Base-by-base conservation (phyloP, 2,888 invertebrate species). In the Meliscaeva auricollis region DNA sequence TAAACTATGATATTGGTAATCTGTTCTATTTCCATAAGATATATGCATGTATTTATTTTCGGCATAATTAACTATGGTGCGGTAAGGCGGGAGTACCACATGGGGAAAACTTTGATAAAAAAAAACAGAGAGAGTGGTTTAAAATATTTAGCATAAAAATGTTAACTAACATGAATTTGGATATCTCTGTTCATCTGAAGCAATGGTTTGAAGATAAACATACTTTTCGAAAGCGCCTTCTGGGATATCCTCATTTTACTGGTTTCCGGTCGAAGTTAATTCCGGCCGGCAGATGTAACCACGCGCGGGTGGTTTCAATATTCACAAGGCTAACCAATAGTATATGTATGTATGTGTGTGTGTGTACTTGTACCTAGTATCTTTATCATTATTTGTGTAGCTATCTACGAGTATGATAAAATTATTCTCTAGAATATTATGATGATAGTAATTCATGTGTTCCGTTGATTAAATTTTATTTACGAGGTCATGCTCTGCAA, bases 401-500 rank as follows among this genome's bases (percentile, higher is more conserved):
- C 22, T 62, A 30, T 41, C 32, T 52, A n/a, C n/a, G n/a, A n/a
- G n/a, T n/a, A 26, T 56, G 70, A 54, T 50, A 62, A 72, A 73
- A 58, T 56, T 41, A 15, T 17, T 64, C 13, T 32, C 30, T 41
- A 35, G 44, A 76, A 81, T 66, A 30, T 60, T 41, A 60, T 20
- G 64, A 60, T 20, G 64, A 64, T 75, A 60, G 54, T 22, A 32
- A 56, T 48, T 70, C 50, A 70, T 82, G 66, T 70, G 35, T 66
- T 56, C 38, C 44, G 82, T 72, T 82, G 77, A 82, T 82, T 82
- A 77, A 82, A 77, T 82, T 82, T 82, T 77, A 66, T 82, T 76
- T 77, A 77, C 52, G 82, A 69, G 62, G 62, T 44, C 62, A 62
- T 22, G 35, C 35, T n/a, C n/a, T 20, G 1, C 7, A 30, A 30